These are phyloP conservation scores for Dolichallabes microphthalmus DNA, from an alignment of 2,113 vertebrate species.

Conservation along the genomic window DNA sequence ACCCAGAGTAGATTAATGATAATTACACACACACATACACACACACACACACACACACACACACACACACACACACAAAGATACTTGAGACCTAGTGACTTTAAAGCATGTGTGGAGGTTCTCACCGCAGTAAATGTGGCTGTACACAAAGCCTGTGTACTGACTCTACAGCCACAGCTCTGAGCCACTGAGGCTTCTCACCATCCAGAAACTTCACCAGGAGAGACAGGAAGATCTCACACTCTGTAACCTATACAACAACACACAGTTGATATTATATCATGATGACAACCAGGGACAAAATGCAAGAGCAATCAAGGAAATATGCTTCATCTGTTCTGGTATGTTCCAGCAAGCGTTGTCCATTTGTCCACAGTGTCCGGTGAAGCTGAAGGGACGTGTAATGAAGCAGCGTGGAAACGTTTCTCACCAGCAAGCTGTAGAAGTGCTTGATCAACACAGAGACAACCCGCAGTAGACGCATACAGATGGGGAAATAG, in stretches of 20 bases:
- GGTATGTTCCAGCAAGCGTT: neutral
- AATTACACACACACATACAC: neutral
- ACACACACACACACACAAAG: neutral
- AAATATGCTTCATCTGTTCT: neutral
- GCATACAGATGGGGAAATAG: constrained; percentile 98
- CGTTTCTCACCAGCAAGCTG: constrained; percentile 85
- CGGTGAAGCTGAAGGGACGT: neutral
- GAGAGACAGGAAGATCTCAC: constrained; percentile 97
- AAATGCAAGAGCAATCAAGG: neutral
- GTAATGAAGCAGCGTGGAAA: neutral
- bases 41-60: neutral
- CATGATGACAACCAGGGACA: neutral
- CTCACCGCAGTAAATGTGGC: constrained; percentile 91
- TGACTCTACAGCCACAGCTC: constrained; percentile 96
- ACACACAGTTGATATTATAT: neutral
- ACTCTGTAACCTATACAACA: constrained; percentile 89
- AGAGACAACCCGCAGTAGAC: constrained; percentile 93
- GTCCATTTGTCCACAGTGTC: neutral
- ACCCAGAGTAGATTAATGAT: neutral
- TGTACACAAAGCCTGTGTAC: constrained; percentile 96
- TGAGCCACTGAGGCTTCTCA: constrained; percentile 97
- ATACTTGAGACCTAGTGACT: neutral
- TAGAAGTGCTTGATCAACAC: constrained; percentile 99
- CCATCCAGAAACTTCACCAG: constrained; percentile 98
- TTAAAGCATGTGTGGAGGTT: neutral